phyloP scores from a whole-genome alignment of 2,113 vertebrate species.

The Zosterops lateralis region DNA sequence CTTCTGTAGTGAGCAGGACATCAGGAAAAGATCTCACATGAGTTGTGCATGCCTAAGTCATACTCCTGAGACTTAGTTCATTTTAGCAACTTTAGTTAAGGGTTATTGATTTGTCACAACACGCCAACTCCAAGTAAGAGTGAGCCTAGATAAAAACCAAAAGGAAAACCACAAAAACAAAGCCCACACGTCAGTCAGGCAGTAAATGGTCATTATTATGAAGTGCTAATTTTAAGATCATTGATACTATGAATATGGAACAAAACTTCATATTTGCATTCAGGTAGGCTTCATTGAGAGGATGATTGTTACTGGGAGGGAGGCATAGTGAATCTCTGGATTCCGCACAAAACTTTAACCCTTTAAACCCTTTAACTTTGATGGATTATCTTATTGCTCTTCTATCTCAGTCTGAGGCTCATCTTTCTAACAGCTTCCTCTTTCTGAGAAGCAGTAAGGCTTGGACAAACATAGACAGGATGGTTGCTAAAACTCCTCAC shows the following conservation, averaged over 20 bases:
- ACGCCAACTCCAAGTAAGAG: background rate
- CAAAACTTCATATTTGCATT: background rate
- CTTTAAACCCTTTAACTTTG: background rate
- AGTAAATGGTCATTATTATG: background rate
- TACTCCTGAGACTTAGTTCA: background rate
- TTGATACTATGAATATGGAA: background rate
- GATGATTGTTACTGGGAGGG: fast-evolving
- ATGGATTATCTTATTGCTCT: background rate
- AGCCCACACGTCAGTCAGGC: background rate
- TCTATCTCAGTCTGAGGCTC: background rate
- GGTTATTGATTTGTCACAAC: background rate
- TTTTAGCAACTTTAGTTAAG: background rate
- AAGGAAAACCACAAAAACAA: background rate
- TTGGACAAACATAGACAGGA: background rate
- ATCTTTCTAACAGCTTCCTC: background rate
- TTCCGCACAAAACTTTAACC: background rate
- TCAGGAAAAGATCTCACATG: background rate
- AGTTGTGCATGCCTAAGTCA: background rate
- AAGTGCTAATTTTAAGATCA: background rate
- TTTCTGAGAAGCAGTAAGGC: background rate
- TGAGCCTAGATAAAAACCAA: background rate
- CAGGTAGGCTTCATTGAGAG: background rate
- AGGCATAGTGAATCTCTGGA: background rate
- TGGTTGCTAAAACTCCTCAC: background rate
- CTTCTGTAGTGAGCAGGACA: background rate